Base-by-base conservation (phyloP, 2,113 vertebrate genomes). In the Corynorhinus townsendii region DNA sequence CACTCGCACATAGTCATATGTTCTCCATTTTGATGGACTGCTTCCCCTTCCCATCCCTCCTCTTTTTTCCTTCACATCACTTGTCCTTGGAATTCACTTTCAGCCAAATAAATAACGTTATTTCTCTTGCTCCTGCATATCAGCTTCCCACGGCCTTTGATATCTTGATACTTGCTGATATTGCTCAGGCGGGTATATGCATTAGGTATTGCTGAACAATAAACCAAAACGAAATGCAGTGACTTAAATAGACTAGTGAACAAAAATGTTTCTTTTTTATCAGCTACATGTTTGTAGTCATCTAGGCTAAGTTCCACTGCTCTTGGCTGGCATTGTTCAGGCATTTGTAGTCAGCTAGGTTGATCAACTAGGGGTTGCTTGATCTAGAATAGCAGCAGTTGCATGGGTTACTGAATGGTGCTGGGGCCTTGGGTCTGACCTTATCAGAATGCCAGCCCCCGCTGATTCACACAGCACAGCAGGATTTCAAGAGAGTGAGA, bases 401-500 rank as follows among this genome's bases (percentile, higher is more conserved):
- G 40, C 11, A 7, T 15, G 9, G 28, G 4, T 94, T 71, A 19
- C 11, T 86, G 22, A 86, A 73, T 33, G 83, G 33, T 56, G 19
- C 17, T 59, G 71, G 64, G 56, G 10, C 11, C 40, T 38, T 38
- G n/a, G 11, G 8, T 77, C 52, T 77, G 20, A 75, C 5, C 33
- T 64, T 11, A 47, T 24, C 52, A 59, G 45, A 2, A 64, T 20
- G 19, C 16, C 68, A 68, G 26, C 10, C 68, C 52, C 6, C 7
- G 20, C 0, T 14, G 35, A 77, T 30, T 45, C 16, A 22, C 9
- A 49, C 19, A 4, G 24, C 16, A 56, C n/a, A 83, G 22, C 2
- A 84, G 75, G 16, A 56, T 91, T 95, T 86, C 47, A 92, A 83
- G 75, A 92, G 35, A 79, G 9, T 68, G 10, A 79, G 54, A 49